phyloP scores from a whole-genome alignment of 2,113 vertebrate species.

The Platycercus adscitus region DNA sequence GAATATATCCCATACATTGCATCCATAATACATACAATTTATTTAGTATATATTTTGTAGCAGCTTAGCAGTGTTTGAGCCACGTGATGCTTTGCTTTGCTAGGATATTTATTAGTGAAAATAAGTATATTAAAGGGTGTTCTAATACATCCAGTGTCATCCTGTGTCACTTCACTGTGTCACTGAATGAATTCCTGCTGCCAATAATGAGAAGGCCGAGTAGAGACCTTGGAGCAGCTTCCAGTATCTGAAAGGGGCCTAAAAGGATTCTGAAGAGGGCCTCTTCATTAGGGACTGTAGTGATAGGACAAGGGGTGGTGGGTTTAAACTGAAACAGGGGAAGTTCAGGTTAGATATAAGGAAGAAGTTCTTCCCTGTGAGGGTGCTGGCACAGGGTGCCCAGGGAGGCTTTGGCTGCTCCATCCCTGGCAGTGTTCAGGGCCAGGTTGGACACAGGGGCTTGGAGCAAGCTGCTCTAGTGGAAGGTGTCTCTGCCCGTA shows the following conservation, averaged over 20 bases:
- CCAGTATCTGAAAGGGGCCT: background rate
- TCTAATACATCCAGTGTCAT: background rate
- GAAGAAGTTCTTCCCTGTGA: background rate
- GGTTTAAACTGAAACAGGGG: background rate
- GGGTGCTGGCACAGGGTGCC: background rate
- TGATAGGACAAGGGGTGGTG: background rate
- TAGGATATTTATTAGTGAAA: background rate
- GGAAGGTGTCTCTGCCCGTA: background rate
- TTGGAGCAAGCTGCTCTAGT: background rate
- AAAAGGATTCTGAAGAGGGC: background rate
- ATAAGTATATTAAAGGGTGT: background rate
- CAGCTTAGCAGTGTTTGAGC: background rate
- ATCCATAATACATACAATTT: background rate
- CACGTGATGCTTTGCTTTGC: background rate
- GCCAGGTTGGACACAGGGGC: background rate
- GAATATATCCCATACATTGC: background rate
- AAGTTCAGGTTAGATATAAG: background rate
- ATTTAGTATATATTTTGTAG: background rate
- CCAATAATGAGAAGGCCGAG: background rate
- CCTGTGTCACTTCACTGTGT: background rate
- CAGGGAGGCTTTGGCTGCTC: background rate
- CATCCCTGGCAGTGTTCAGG: background rate
- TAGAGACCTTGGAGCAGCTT: background rate
- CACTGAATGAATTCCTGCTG: background rate
- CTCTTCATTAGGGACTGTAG: background rate